Conservation (phyloP, 1,140 invertebrate species). For the Myzus persicae region DNA sequence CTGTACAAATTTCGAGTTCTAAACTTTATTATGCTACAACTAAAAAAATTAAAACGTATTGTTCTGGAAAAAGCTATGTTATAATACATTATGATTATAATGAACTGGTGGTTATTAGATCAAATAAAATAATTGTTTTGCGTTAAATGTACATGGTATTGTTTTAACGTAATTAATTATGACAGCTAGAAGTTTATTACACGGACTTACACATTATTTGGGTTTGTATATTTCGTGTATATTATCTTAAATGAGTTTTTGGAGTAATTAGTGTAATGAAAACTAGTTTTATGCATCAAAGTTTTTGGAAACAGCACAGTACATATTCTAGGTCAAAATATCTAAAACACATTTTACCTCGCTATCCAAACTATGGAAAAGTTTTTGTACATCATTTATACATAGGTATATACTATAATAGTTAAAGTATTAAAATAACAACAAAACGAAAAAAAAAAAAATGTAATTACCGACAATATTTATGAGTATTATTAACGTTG, state of each 20-base stretch:
- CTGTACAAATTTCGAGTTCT: neutral
- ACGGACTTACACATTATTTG: neutral
- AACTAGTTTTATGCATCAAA: constrained; percentile 30
- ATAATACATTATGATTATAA: neutral
- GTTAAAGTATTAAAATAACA: neutral
- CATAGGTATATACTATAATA: neutral
- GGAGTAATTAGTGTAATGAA: constrained; percentile 30
- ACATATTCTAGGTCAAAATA: constrained; percentile 17
- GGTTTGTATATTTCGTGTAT: neutral
- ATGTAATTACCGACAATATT: neutral
- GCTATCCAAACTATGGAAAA: neutral
- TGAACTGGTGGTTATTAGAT: neutral
- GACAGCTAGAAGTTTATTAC: neutral
- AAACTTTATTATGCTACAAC: neutral
- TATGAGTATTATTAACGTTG: constrained; percentile 28
- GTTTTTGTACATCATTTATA: neutral
- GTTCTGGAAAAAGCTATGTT: neutral
- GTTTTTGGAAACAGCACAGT: neutral
- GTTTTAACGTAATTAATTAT: neutral
- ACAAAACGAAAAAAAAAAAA: neutral
- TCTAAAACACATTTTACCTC: neutral
- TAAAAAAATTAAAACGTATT: neutral
- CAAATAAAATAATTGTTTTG: neutral
- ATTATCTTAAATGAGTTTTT: constrained; percentile 12
- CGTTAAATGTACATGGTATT: neutral